Percentiles rank a stretch among this genome's conserved stretches.
Evolutionary conservation across 2,888 invertebrate species (phyloP).

Genomic region (Caenorhabditis sp.): DNA sequence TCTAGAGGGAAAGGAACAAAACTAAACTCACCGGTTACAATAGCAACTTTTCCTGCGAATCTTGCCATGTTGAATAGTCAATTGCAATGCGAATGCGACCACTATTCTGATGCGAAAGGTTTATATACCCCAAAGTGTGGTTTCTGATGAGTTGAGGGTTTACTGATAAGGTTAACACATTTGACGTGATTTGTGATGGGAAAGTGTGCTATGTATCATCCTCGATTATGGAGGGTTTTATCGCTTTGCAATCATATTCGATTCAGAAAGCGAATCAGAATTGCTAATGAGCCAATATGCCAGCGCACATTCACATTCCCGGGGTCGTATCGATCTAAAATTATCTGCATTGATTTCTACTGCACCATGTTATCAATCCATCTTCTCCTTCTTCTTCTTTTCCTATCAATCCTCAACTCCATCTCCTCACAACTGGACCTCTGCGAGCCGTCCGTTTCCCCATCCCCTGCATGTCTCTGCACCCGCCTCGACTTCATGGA

Average conservation of each 20-base stretch:
- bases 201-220: not conserved
- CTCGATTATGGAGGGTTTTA: too few species aligned
- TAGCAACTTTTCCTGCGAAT: conserved; percentile 34
- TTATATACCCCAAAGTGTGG: not conserved
- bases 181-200: not conserved
- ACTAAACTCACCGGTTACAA: conserved; percentile 23
- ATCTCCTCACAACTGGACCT: conserved; percentile 27
- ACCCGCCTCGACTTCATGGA: conserved; percentile 50
- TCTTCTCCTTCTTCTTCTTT: not conserved
- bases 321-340: too few species aligned
- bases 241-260: too few species aligned
- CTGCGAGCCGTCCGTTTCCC: conserved; percentile 32
- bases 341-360: too few species aligned
- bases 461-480: conserved; percentile 34
- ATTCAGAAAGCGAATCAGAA: too few species aligned
- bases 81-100: too few species aligned
- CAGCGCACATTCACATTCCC: too few species aligned
- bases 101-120: too few species aligned
- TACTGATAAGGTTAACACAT: not conserved
- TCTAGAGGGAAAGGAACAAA: not conserved
- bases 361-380: too few species aligned
- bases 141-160: not conserved
- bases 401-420: not conserved
- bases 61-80: conserved; percentile 3
- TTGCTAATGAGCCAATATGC: too few species aligned